Percentiles rank a stretch among this genome's conserved stretches.
These are phyloP conservation scores for Azemiops feae DNA, from an alignment of 2,113 vertebrate species.

Conservation along the genomic window DNA sequence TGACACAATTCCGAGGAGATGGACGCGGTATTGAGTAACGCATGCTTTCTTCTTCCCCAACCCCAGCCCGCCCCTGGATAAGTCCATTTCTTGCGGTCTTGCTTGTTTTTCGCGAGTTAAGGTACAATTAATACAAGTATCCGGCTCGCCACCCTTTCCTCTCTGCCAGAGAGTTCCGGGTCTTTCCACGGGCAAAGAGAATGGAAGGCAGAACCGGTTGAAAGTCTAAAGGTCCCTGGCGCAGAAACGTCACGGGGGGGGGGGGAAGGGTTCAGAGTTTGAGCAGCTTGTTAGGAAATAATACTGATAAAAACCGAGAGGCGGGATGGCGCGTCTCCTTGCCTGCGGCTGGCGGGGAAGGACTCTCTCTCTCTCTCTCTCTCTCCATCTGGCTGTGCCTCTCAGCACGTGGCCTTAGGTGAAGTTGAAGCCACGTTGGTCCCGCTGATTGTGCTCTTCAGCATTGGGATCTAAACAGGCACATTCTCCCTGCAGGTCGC, in stretches of 20 bases:
- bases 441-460: slow-evolving; percentile 84
- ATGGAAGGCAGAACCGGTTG: slow-evolving; percentile 82
- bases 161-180: slow-evolving; percentile 35
- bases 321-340: slow-evolving; percentile 68
- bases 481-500: slow-evolving; percentile 89
- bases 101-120: slow-evolving; percentile 53
- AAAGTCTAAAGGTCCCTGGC: slow-evolving; percentile 79
- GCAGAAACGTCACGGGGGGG: slow-evolving; percentile 66
- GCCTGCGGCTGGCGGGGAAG: slow-evolving; percentile 68
- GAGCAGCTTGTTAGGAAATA: slow-evolving; percentile 78
- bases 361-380: not conserved
- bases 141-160: slow-evolving; percentile 36
- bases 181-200: slow-evolving; percentile 71
- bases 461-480: slow-evolving; percentile 91
- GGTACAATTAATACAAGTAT: slow-evolving; percentile 66
- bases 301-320: slow-evolving; percentile 67
- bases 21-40: slow-evolving; percentile 73
- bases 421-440: slow-evolving; percentile 74
- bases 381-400: slow-evolving; percentile 54
- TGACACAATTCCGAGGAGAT: slow-evolving; percentile 68
- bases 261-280: slow-evolving; percentile 24
- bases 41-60: slow-evolving; percentile 62
- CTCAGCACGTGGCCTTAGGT: slow-evolving; percentile 71
- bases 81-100: slow-evolving; percentile 63
- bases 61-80: slow-evolving; percentile 36